phyloP scores from a whole-genome alignment of 2,888 invertebrate genomes.

The Stenolophus ochropezus region DNA sequence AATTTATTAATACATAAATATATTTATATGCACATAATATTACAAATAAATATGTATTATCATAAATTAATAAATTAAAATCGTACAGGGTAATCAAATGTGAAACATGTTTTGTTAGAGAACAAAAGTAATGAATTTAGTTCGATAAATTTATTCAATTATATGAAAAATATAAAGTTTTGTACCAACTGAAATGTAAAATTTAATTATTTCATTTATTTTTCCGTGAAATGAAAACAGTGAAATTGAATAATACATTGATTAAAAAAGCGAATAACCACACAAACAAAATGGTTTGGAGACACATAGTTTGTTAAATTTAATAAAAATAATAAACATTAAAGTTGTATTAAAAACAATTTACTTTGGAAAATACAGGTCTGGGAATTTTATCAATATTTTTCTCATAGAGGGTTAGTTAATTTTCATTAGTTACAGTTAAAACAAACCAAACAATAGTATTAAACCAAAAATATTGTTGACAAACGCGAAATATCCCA shows the following conservation, averaged over 20 bases:
- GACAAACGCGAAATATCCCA: too few relatives aligned
- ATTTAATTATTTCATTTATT: slow-evolving; percentile 7
- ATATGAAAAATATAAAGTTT: background rate
- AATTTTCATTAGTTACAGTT: too few relatives aligned
- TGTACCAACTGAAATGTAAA: background rate
- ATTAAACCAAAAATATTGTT: too few relatives aligned
- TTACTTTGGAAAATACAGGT: too few relatives aligned
- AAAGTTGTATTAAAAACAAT: too few relatives aligned
- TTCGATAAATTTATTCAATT: slow-evolving; percentile 14
- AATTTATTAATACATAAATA: background rate
- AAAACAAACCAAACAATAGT: too few relatives aligned
- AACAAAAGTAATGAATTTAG: slow-evolving; percentile 8
- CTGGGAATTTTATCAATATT: too few relatives aligned
- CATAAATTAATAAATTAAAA: background rate
- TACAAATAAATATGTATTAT: background rate
- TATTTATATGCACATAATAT: background rate
- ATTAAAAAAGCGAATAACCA: too few relatives aligned
- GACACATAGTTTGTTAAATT: too few relatives aligned
- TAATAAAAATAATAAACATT: too few relatives aligned
- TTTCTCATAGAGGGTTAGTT: too few relatives aligned
- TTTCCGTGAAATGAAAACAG: background rate
- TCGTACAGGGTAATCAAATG: background rate
- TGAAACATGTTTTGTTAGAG: background rate
- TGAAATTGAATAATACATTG: background rate
- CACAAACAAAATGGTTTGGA: too few relatives aligned